Conservation (phyloP, 2,888 invertebrate species). For the Drosophila ustulata region DNA sequence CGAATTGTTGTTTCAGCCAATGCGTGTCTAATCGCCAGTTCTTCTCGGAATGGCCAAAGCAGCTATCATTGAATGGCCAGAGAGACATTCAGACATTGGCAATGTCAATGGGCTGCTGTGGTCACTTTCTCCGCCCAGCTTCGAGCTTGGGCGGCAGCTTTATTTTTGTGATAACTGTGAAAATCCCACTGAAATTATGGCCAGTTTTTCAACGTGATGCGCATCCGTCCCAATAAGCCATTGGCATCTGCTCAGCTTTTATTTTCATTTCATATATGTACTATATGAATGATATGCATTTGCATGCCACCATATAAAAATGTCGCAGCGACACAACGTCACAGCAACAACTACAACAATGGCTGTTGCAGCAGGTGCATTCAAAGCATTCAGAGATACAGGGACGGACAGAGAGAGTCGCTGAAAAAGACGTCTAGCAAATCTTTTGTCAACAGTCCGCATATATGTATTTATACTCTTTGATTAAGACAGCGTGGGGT, state of each 20-base stretch:
- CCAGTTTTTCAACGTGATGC: conserved; percentile 34
- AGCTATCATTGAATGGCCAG: conserved; percentile 31
- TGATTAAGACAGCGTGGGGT: not conserved
- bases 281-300: conserved; percentile 26
- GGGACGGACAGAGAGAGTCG: conserved; percentile 5
- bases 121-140: conserved; percentile 55
- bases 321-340: conserved; percentile 7
- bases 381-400: not conserved
- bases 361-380: conserved; percentile 35
- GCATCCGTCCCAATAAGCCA: conserved; percentile 49
- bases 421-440: conserved; percentile 28
- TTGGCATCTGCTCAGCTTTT: conserved; percentile 27
- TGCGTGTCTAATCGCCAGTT: conserved; percentile 50
- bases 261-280: not conserved
- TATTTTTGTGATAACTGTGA: conserved; percentile 54
- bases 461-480: conserved; percentile 14
- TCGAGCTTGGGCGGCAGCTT: conserved; percentile 27
- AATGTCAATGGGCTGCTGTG: not conserved
- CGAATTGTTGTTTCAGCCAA: conserved; percentile 21
- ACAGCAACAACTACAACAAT: too few species aligned
- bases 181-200: conserved; percentile 52
- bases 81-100: conserved; percentile 5
- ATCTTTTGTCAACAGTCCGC: conserved; percentile 39
- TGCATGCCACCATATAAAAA: conserved; percentile 22
- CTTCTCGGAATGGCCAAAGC: conserved; percentile 23